Conservation (phyloP, 2,797 vertebrate genomes). For the Pitangus sulphuratus region DNA sequence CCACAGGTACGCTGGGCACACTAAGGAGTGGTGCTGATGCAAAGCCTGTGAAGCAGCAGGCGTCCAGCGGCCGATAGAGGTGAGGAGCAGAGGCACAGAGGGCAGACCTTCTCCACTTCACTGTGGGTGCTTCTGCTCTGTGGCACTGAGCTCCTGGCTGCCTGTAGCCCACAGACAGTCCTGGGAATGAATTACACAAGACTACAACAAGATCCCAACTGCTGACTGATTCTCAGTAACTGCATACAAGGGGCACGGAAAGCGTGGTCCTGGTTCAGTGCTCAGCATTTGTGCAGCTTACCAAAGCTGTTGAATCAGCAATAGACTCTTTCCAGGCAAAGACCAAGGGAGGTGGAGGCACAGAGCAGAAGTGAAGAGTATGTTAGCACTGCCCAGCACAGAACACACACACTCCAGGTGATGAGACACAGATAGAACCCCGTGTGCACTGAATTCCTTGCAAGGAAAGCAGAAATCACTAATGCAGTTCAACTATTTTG, state of each 20-base stretch:
- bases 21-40: neutral
- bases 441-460: neutral
- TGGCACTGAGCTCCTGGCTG: neutral
- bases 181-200: neutral
- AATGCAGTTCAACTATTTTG: neutral
- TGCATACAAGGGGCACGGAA: neutral
- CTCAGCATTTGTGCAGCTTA: neutral
- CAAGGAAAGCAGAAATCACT: neutral
- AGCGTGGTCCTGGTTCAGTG: neutral
- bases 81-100: neutral
- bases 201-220: neutral
- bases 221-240: neutral
- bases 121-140: neutral
- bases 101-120: neutral
- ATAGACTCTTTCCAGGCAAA: accelerated
- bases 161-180: neutral
- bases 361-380: accelerated
- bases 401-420: neutral
- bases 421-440: neutral
- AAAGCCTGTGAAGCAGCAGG: neutral
- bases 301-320: neutral
- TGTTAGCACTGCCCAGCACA: neutral
- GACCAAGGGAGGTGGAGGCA: neutral
- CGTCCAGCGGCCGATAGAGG: accelerated
- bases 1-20: neutral